Evolutionary conservation across 2,797 vertebrate genomes (phyloP).

Genomic region (Podarcis lilfordi): DNA sequence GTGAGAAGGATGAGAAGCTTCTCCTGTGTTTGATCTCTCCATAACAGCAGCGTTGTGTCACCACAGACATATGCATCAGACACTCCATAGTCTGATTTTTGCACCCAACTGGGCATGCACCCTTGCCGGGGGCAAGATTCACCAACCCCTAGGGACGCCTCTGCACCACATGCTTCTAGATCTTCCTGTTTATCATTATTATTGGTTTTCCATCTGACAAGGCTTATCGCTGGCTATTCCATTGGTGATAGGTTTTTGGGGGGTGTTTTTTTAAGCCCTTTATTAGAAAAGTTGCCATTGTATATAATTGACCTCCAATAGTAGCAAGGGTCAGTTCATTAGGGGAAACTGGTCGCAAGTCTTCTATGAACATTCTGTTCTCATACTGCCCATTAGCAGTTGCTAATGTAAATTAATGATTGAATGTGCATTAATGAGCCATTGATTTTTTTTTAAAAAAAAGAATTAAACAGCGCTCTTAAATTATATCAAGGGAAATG

Average conservation of each 20-base stretch:
- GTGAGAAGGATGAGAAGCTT: too few species aligned
- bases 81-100: too few species aligned
- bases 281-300: background rate
- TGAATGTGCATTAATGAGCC: background rate
- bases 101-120: too few species aligned
- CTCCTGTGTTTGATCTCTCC: too few species aligned
- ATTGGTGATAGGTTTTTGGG: background rate
- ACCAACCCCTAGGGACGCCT: too few species aligned
- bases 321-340: background rate
- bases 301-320: background rate
- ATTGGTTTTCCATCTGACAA: background rate
- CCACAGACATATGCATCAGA: too few species aligned
- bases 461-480: background rate
- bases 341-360: background rate
- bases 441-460: background rate
- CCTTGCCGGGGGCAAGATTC: too few species aligned
- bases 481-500: background rate
- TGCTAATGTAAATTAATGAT: constrained; percentile 9
- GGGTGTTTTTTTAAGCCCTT: background rate
- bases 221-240: background rate
- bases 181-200: background rate
- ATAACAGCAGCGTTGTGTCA: too few species aligned
- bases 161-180: too few species aligned
- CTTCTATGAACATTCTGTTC: background rate
- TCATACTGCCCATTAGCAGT: background rate